Evolutionary conservation across 92 coral and sea anemone genomes (phyloP).

Genomic region (Phenganax subtilis): DNA sequence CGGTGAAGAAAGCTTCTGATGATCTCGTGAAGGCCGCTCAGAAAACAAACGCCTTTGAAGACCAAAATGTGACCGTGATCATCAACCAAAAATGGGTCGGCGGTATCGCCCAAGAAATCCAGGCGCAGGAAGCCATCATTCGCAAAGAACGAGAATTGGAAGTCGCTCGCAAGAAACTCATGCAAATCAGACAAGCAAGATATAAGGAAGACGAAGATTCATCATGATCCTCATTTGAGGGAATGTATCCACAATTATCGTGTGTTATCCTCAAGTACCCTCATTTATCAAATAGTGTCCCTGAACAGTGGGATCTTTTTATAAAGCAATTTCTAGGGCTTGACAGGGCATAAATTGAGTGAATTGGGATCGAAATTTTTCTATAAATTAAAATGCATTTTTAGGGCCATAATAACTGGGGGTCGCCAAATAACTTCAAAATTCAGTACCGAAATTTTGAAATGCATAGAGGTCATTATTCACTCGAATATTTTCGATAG

Average conservation of each 20-base stretch:
- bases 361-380: background rate
- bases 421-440: too few species aligned
- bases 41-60: slow-evolving; percentile 96
- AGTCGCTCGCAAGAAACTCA: slow-evolving; percentile 70
- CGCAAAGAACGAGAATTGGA: slow-evolving; percentile 89
- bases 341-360: background rate
- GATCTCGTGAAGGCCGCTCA: slow-evolving; percentile 92
- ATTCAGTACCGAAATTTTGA: too few species aligned
- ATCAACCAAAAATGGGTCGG: slow-evolving; percentile 98
- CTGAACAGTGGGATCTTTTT: background rate
- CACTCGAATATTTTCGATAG: too few species aligned
- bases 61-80: slow-evolving; percentile 86
- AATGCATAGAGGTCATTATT: too few species aligned
- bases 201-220: slow-evolving; percentile 78
- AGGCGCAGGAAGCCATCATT: slow-evolving; percentile 88
- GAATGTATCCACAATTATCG: background rate
- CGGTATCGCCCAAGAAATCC: slow-evolving; percentile 91
- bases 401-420: too few species aligned
- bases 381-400: background rate
- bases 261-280: background rate
- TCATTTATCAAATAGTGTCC: background rate
- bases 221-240: slow-evolving; percentile 3
- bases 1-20: slow-evolving; percentile 94
- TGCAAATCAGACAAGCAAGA: slow-evolving; percentile 82
- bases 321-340: background rate